phyloP scores from a whole-genome alignment of 2,888 invertebrate genomes.

The Conistra vaccinii region DNA sequence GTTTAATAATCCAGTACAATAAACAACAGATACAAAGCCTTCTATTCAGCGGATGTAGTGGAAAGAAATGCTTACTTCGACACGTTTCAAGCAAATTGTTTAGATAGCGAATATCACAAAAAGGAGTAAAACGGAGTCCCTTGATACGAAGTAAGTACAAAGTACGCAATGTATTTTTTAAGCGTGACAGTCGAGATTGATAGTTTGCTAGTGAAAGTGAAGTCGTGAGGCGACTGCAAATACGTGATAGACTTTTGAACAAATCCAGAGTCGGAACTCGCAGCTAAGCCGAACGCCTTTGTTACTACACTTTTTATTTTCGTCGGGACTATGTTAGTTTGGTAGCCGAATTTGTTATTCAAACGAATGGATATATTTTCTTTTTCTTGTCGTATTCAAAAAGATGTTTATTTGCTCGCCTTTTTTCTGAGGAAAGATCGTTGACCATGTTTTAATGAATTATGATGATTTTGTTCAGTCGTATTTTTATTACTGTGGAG shows the following conservation, averaged over 20 bases:
- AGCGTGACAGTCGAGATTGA: conserved; percentile 81
- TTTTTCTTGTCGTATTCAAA: conserved; percentile 61
- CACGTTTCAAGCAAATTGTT: conserved; percentile 49
- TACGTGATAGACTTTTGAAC: conserved; percentile 70
- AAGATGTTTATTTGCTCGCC: conserved; percentile 65
- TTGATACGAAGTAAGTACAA: conserved; percentile 59
- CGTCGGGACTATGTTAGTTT: conserved; percentile 50
- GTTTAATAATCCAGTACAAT: conserved; percentile 15
- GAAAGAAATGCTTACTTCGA: conserved; percentile 33
- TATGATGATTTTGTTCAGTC: conserved; percentile 63
- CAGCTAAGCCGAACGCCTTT: conserved; percentile 57
- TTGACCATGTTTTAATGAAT: conserved; percentile 71
- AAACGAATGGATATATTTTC: conserved; percentile 62
- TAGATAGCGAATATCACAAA: conserved; percentile 57
- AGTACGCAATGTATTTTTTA: conserved; percentile 76
- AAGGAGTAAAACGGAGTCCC: conserved; percentile 65
- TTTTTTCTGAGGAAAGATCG: conserved; percentile 67
- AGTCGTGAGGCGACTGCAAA: conserved; percentile 79
- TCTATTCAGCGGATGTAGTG: conserved; percentile 30
- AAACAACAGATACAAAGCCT: conserved; percentile 22
- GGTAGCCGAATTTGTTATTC: conserved; percentile 66
- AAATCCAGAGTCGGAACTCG: conserved; percentile 70
- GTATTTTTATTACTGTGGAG: conserved; percentile 54
- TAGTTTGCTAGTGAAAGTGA: conserved; percentile 83
- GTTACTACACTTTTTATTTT: conserved; percentile 60